Evolutionary conservation across 2,888 invertebrate species (phyloP).

Genomic region (Gymnosoma rotundatum): DNA sequence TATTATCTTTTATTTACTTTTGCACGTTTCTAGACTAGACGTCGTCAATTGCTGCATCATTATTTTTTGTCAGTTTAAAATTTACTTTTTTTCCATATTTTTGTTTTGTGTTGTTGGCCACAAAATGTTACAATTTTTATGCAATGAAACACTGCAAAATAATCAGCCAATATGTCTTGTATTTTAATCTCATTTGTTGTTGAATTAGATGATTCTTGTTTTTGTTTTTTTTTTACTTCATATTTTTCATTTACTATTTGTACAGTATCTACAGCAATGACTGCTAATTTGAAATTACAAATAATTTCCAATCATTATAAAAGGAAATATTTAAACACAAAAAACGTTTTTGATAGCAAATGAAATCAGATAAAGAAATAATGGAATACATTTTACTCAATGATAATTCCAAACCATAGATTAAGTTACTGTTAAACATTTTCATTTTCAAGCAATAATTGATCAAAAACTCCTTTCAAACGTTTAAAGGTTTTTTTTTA

Average conservation of each 20-base stretch:
- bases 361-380: too few relatives aligned
- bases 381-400: too few relatives aligned
- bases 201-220: slow-evolving; percentile 36
- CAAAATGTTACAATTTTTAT: slow-evolving; percentile 32
- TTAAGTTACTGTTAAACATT: not conserved
- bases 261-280: not conserved
- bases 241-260: slow-evolving; percentile 24
- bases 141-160: slow-evolving; percentile 50
- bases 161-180: slow-evolving; percentile 58
- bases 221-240: not conserved
- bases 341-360: too few relatives aligned
- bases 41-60: slow-evolving; percentile 68
- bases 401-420: not conserved
- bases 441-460: not conserved
- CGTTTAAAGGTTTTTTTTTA: not conserved
- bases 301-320: not conserved
- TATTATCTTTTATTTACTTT: slow-evolving; percentile 33
- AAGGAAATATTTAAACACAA: not conserved
- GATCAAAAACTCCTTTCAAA: not conserved
- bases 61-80: slow-evolving; percentile 44
- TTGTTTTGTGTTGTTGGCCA: slow-evolving; percentile 19
- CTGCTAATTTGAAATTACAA: not conserved
- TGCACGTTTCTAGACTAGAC: slow-evolving; percentile 67
- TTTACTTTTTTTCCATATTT: not conserved
- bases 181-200: slow-evolving; percentile 57